phyloP scores from a whole-genome alignment of 2,113 vertebrate species.

The Agelaius tricolor region DNA sequence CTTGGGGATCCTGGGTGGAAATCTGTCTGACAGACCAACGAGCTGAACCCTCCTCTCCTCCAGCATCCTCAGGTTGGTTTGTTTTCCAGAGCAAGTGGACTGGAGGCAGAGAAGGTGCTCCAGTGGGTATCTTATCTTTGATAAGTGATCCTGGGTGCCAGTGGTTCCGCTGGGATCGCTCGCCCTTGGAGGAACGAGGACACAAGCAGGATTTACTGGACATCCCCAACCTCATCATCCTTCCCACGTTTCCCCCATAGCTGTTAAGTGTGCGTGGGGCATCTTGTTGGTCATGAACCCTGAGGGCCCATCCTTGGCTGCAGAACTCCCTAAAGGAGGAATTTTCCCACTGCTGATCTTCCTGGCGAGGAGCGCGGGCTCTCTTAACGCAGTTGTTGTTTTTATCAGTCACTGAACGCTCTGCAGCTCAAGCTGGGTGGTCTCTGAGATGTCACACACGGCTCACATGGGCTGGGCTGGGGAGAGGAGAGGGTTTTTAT shows the following conservation, averaged over 20 bases:
- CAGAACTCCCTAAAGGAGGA: constrained; percentile 3
- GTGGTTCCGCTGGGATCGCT: fast-evolving
- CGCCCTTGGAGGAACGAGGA: background rate
- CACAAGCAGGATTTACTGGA: background rate
- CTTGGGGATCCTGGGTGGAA: background rate
- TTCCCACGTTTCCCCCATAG: background rate
- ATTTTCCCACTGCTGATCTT: constrained; percentile 38
- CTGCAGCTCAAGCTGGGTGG: constrained; percentile 23
- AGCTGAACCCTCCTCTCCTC: background rate
- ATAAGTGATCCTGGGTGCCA: background rate
- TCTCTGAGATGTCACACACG: background rate
- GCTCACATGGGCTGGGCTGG: background rate
- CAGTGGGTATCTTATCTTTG: background rate
- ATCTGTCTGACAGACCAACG: background rate
- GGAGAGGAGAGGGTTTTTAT: background rate
- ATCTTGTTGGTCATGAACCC: background rate
- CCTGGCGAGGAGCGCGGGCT: background rate
- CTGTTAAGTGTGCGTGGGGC: background rate
- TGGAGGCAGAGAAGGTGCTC: background rate
- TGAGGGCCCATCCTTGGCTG: background rate
- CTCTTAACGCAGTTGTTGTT: background rate
- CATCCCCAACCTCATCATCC: background rate
- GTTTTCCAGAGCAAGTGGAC: background rate
- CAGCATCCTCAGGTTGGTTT: background rate
- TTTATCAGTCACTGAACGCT: background rate